These are phyloP conservation scores for Tinea trinotella DNA, from an alignment of 2,888 invertebrate genomes.

Conservation along the genomic window DNA sequence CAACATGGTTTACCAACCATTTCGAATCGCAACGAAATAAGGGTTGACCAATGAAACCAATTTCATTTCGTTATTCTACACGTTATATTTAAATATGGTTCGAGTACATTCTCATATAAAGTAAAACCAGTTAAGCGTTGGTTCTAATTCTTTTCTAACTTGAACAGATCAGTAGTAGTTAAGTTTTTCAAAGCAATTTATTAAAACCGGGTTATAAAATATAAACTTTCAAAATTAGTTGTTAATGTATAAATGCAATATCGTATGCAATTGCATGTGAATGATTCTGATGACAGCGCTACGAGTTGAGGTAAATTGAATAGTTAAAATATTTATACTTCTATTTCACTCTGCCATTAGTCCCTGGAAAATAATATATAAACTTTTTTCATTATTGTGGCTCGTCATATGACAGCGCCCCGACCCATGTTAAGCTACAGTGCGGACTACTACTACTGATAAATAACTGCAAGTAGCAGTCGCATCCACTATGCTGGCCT, in stretches of 20 bases:
- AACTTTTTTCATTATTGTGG: too few species aligned
- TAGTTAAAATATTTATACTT: constrained; percentile 6
- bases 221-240: not conserved
- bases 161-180: not conserved
- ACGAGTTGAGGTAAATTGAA: constrained; percentile 7
- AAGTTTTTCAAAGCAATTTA: not conserved
- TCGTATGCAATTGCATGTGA: constrained; percentile 4
- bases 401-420: too few species aligned
- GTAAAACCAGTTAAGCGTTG: not conserved
- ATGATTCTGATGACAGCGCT: constrained; percentile 7
- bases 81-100: not conserved
- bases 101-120: not conserved
- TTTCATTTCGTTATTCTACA: not conserved
- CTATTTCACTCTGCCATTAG: constrained; percentile 1
- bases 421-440: too few species aligned
- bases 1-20: not conserved
- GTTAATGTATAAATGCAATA: not conserved
- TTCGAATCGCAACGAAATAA: constrained; percentile 12
- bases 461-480: too few species aligned
- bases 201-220: not conserved
- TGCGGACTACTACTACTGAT: too few species aligned
- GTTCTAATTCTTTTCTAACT: not conserved
- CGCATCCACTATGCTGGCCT: too few species aligned
- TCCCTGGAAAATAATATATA: not conserved
- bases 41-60: constrained; percentile 11